phyloP scores from a whole-genome alignment of 2,113 vertebrate genomes.

The Myanophis thanlyinensis region DNA sequence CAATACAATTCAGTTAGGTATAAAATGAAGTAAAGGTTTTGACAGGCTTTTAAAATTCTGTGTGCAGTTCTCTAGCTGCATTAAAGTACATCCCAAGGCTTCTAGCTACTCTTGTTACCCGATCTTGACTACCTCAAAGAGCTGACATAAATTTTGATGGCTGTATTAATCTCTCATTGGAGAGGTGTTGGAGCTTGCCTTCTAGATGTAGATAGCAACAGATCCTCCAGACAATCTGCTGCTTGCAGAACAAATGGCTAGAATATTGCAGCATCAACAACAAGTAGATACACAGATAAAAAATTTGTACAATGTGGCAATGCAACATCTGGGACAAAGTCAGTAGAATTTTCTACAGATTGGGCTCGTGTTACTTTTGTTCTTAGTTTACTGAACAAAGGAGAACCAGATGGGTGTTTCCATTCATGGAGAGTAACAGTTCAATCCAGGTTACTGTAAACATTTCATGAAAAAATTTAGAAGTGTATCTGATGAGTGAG shows the following conservation, averaged over 20 bases:
- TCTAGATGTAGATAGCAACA: not conserved
- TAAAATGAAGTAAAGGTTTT: not conserved
- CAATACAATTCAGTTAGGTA: too few relatives aligned
- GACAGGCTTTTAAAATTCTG: not conserved
- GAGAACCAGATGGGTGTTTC: not conserved
- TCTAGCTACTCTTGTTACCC: not conserved
- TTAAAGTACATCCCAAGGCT: not conserved
- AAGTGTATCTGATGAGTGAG: not conserved
- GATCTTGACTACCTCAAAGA: not conserved
- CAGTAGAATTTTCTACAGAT: not conserved
- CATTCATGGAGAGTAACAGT: not conserved
- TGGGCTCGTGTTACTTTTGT: not conserved
- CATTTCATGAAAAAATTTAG: not conserved
- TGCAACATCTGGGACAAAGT: not conserved
- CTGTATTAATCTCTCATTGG: not conserved
- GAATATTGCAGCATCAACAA: not conserved
- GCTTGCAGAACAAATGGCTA: not conserved
- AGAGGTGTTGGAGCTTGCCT: not conserved
- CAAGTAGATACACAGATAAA: not conserved
- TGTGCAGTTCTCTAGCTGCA: not conserved
- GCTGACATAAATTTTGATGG: not conserved
- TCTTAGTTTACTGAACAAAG: not conserved
- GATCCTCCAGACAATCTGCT: not conserved
- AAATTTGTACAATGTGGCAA: not conserved
- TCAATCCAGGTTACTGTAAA: not conserved